Evolutionary conservation across 2,113 vertebrate species (phyloP).

Genomic region (Onychorhynchus coronatus): DNA sequence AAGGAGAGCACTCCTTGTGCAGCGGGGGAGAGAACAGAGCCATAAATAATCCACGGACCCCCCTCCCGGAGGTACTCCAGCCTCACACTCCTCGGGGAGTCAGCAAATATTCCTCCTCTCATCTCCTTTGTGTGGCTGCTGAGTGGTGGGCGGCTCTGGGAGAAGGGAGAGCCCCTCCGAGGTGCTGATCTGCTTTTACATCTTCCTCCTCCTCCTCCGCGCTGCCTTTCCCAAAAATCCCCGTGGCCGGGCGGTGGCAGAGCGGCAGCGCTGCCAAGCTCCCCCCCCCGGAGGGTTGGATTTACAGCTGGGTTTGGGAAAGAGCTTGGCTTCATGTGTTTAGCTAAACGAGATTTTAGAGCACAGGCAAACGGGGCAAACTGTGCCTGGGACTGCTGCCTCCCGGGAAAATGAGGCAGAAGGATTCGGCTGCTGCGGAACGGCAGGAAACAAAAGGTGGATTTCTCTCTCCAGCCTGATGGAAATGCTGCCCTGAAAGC

Average conservation of each 20-base stretch:
- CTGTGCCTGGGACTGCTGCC: background rate
- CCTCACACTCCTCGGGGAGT: background rate
- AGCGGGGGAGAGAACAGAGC: background rate
- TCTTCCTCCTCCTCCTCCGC: background rate
- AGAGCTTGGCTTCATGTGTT: background rate
- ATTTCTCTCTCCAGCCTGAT: background rate
- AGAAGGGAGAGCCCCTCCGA: background rate
- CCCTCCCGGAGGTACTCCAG: background rate
- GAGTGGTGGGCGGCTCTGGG: background rate
- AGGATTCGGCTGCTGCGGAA: background rate
- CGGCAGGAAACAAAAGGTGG: fast-evolving
- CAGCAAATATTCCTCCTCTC: background rate
- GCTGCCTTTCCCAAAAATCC: background rate
- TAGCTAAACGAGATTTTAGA: background rate
- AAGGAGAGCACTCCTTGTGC: background rate
- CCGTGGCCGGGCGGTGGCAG: background rate
- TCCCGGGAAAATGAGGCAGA: background rate
- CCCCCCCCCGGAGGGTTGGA: background rate
- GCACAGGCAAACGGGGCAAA: background rate
- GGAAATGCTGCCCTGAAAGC: background rate
- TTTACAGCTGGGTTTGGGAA: background rate
- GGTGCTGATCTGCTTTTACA: background rate
- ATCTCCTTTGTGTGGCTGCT: background rate
- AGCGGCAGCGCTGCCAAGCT: background rate
- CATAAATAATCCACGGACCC: background rate